A percentile compares a stretch with the other conserved stretches of the same genome.
Evolutionary conservation across 2,797 vertebrate species (phyloP).

Genomic region (Coregonus suidteri): DNA sequence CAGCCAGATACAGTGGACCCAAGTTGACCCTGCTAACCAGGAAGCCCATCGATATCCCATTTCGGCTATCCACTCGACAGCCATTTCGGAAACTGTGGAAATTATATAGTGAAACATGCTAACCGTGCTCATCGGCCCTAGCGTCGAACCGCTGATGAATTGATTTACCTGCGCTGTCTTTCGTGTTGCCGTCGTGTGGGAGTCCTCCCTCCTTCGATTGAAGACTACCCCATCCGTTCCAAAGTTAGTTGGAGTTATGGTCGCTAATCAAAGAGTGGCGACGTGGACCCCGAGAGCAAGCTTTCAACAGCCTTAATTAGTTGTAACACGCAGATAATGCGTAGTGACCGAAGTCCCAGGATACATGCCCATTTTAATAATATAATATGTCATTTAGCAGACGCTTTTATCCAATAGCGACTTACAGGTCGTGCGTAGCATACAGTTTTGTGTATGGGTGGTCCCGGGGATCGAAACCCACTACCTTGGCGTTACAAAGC

Average conservation of each 20-base stretch:
- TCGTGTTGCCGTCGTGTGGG: too few species aligned
- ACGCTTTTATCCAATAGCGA: too few species aligned
- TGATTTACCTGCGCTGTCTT: background rate
- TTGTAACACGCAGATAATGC: background rate
- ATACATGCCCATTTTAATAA: background rate
- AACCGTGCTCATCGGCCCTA: background rate
- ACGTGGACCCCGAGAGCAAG: background rate
- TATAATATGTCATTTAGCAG: too few species aligned
- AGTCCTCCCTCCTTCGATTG: background rate
- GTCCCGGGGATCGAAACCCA: too few species aligned
- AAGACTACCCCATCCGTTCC: conserved; percentile 31
- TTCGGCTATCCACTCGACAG: background rate
- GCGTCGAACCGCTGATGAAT: background rate
- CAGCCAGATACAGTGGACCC: background rate
- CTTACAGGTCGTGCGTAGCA: too few species aligned
- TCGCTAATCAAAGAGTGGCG: conserved; percentile 23
- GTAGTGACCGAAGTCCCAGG: background rate
- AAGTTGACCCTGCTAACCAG: background rate
- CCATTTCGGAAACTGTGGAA: background rate
- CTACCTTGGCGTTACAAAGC: too few species aligned
- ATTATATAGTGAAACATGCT: background rate
- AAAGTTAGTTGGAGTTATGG: conserved; percentile 52
- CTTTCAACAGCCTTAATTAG: conserved; percentile 16
- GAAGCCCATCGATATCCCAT: background rate
- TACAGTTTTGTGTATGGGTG: too few species aligned